phyloP scores from a whole-genome alignment of 1,140 invertebrate species.

The Trissolcus basalis region DNA sequence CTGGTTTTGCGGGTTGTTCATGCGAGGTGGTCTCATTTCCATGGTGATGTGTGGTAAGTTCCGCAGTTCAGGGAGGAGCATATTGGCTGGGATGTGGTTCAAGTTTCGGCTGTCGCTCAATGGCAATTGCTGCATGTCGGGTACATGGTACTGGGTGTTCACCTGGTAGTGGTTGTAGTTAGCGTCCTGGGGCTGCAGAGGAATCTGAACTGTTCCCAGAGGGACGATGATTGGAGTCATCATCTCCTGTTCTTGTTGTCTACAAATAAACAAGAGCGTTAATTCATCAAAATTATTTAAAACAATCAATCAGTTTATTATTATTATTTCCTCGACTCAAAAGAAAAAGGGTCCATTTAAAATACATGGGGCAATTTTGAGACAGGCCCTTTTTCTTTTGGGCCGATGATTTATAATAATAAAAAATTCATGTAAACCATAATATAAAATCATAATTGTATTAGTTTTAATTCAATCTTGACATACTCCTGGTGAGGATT shows the following conservation, averaged over 20 bases:
- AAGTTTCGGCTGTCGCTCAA: constrained; percentile 67
- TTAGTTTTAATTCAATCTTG: no score
- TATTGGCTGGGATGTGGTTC: constrained; percentile 64
- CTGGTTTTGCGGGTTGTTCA: constrained; percentile 59
- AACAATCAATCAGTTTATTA: no score
- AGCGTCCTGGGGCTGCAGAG: constrained; percentile 68
- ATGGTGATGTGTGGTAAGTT: constrained; percentile 68
- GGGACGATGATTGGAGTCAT: constrained; percentile 74
- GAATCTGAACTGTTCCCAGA: constrained; percentile 72
- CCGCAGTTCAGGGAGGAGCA: constrained; percentile 64
- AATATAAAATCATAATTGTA: no score
- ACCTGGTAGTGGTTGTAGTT: constrained; percentile 69
- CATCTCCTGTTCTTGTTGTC: constrained; percentile 70
- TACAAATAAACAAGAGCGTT: constrained; percentile 27
- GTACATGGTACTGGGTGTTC: constrained; percentile 70
- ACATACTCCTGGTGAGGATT: constrained; percentile 78
- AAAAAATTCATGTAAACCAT: no score
- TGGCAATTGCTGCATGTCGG: constrained; percentile 69
- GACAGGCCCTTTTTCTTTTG: no score
- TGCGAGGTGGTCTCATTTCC: constrained; percentile 68
- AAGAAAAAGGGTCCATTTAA: no score
- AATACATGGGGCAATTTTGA: no score
- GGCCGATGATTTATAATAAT: no score
- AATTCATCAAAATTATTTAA: no score
- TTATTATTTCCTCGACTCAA: no score